These are phyloP conservation scores for Eupithecia vulgata DNA, from an alignment of 2,888 invertebrate genomes.

Conservation along the genomic window DNA sequence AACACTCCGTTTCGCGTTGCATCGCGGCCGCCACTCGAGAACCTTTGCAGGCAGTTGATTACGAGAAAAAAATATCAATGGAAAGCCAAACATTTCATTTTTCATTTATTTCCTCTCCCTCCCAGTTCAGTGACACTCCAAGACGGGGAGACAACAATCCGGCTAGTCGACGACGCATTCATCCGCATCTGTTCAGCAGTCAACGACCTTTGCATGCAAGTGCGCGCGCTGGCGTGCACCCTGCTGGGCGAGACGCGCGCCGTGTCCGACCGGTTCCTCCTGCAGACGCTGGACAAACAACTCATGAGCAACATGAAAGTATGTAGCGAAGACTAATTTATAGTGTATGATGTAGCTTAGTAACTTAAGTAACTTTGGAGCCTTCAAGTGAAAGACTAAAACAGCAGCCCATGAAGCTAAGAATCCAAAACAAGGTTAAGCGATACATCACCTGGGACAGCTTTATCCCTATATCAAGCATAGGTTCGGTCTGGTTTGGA, in stretches of 20 bases:
- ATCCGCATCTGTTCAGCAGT: slow-evolving; percentile 96
- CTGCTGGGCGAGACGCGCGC: slow-evolving; percentile 93
- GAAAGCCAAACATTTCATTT: no score
- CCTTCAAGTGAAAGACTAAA: no score
- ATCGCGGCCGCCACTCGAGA: no score
- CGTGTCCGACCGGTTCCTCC: slow-evolving; percentile 94
- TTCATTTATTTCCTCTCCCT: slow-evolving; percentile 29
- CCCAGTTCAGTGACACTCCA: slow-evolving; percentile 87
- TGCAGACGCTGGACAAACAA: slow-evolving; percentile 99
- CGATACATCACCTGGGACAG: no score
- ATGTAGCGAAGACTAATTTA: slow-evolving; percentile 27
- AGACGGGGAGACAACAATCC: slow-evolving; percentile 92
- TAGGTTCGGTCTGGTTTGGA: no score
- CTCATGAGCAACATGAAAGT: slow-evolving; percentile 97
- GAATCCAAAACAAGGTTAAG: no score
- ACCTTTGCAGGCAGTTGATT: no score
- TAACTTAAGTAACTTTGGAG: no score
- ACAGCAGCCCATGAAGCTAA: no score
- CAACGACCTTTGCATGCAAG: slow-evolving; percentile 95
- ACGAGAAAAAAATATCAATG: neutral
- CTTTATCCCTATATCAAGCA: no score
- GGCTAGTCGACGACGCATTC: slow-evolving; percentile 98
- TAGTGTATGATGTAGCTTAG: no score
- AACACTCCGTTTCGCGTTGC: no score
- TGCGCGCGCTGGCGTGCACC: slow-evolving; percentile 92